Conservation (phyloP, 2,888 invertebrate species). For the Hypselothyrea guttata region DNA sequence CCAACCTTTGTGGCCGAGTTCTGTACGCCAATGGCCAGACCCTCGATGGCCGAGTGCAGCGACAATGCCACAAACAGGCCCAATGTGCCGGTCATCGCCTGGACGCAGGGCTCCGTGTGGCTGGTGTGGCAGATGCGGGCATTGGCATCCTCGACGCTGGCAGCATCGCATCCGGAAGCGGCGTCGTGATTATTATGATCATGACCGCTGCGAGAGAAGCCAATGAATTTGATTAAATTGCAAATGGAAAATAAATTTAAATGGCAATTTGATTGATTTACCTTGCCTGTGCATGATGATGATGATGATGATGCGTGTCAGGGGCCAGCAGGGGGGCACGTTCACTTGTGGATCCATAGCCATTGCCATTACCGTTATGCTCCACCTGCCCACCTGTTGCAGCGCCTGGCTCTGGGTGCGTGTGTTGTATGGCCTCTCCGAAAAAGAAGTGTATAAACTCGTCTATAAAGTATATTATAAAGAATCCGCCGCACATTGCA, state of each 20-base stretch:
- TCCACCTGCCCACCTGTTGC: constrained; percentile 22
- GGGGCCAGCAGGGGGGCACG: constrained; percentile 40
- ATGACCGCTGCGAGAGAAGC: constrained; percentile 26
- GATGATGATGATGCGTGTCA: constrained; percentile 6
- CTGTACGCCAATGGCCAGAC: constrained; percentile 91
- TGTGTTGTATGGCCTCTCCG: constrained; percentile 82
- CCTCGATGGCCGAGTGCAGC: constrained; percentile 90
- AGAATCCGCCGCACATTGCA: constrained; percentile 87
- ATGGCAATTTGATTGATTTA: constrained; percentile 14
- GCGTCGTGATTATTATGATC: constrained; percentile 27
- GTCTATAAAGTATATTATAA: constrained; percentile 88
- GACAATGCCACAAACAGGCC: constrained; percentile 89
- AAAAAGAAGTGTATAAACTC: constrained; percentile 88
- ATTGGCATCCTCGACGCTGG: constrained; percentile 73
- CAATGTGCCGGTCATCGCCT: constrained; percentile 85
- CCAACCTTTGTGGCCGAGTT: constrained; percentile 85
- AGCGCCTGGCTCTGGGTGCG: constrained; percentile 41
- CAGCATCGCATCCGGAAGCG: constrained; percentile 58
- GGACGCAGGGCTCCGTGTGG: constrained; percentile 86
- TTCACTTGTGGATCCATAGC: constrained; percentile 72
- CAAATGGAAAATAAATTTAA: background rate
- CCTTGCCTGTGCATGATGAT: constrained; percentile 28
- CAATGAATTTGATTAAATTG: constrained; percentile 10
- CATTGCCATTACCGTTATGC: constrained; percentile 25
- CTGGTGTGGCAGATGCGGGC: constrained; percentile 85